Base-by-base conservation (phyloP, 2,888 invertebrate genomes). In the Brachynemurus nebulosus region DNA sequence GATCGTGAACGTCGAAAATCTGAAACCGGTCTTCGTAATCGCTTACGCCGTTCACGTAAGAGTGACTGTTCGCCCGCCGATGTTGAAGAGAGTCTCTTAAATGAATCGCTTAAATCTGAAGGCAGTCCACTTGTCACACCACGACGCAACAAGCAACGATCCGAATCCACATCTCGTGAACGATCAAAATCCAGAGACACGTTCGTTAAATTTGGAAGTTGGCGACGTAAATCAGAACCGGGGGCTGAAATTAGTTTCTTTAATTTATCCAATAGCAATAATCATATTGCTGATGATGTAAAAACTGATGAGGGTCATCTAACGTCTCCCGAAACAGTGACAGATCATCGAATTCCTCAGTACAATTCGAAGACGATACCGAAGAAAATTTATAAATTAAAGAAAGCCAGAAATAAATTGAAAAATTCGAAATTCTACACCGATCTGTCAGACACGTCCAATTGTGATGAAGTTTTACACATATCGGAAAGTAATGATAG, bases 191-290 rank as follows among this genome's bases (percentile, higher is more conserved):
- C 53, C 69, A 69, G 3, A 69, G 66, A 56, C 69, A 69, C 57
- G 61, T 75, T 61, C 66, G 69, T 47, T 60, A 72, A 57, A 55
- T 74, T 80, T 53, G 73, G 76, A 7, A 77, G 72, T 45, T 80
- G 80, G 80, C 66, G 81, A 54, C 62, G 81, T 51, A 81, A 80
- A 59, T 81, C 81, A 11, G 82, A 81, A 59, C 82, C 81, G 1
- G 76, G 77, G n/a, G 60, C 74, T 12, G 42, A 42, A 12, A 23
- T 34, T 11, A 34, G 20, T 18, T 34, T 35, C 12, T 34, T 19
- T 18, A 19, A 16, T 42, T 42, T 20, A 7, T 19, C 20, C 47
- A 55, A 62, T 11, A 58, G 55, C 23, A 51, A 62, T 16, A 57
- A 59, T 38, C 59, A 56, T 2, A 60, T 59, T 2, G 61, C 61